Evolutionary conservation across 2,113 vertebrate species (phyloP).

Genomic region (Carassius carassius): DNA sequence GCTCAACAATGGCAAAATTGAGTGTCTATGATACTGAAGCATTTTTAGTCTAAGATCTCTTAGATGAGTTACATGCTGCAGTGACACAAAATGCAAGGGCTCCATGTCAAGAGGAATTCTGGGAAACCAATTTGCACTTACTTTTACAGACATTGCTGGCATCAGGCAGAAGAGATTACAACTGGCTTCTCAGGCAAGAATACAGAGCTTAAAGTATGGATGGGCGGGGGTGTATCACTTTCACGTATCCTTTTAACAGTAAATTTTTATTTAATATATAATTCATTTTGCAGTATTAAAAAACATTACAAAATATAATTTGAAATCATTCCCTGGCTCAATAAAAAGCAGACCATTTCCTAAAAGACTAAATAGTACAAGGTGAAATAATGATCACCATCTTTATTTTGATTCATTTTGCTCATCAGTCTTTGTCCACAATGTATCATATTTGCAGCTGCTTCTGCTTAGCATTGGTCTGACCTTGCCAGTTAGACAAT

Average conservation of each 20-base stretch:
- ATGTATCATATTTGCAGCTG: not conserved
- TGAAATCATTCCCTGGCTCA: no score
- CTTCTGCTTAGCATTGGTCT: not conserved
- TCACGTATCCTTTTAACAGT: no score
- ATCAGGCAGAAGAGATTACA: constrained; percentile 20
- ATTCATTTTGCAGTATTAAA: not conserved
- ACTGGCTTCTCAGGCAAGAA: not conserved
- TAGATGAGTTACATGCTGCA: not conserved
- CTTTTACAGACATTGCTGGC: constrained; percentile 18
- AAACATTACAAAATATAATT: not conserved
- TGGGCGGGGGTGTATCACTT: no score
- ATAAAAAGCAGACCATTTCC: not conserved
- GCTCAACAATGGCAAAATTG: not conserved
- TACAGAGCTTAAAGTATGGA: not conserved
- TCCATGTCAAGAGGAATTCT: not conserved
- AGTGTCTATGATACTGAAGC: not conserved
- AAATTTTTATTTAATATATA: not conserved
- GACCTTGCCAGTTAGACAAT: not conserved
- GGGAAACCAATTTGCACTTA: constrained; percentile 16
- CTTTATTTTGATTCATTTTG: not conserved
- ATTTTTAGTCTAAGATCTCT: not conserved
- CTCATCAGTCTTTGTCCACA: not conserved
- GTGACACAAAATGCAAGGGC: not conserved
- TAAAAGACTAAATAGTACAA: not conserved
- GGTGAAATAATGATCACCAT: not conserved